These are phyloP conservation scores for Sicus ferrugineus DNA, from an alignment of 2,888 invertebrate genomes.

Conservation along the genomic window DNA sequence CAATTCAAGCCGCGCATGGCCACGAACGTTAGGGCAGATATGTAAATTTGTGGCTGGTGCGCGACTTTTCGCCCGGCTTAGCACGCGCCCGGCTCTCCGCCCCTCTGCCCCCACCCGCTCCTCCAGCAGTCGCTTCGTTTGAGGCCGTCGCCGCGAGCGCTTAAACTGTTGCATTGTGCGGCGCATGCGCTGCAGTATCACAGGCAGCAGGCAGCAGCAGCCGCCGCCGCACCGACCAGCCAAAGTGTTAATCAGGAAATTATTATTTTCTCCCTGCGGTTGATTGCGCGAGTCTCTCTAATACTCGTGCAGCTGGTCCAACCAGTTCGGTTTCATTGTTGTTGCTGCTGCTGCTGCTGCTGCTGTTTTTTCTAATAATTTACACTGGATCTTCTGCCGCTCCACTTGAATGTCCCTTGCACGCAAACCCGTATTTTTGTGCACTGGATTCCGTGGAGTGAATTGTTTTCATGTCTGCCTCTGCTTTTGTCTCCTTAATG, in stretches of 20 bases:
- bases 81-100: constrained; percentile 10
- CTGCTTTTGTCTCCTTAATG: constrained; percentile 2
- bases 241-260: constrained; percentile 63
- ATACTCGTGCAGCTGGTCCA: not conserved
- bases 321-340: not conserved
- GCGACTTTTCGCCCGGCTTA: not conserved
- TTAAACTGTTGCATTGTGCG: constrained; percentile 14
- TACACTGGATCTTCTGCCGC: not conserved
- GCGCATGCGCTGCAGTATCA: constrained; percentile 16
- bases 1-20: constrained; percentile 17
- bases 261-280: constrained; percentile 8
- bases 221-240: constrained; percentile 34
- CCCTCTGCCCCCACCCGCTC: not conserved
- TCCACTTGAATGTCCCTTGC: not conserved
- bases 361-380: not conserved
- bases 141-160: constrained; percentile 13
- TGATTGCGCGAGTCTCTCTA: constrained; percentile 22
- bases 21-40: not conserved
- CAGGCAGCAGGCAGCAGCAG: constrained; percentile 4
- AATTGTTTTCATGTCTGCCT: not conserved
- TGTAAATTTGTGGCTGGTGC: constrained; percentile 4
- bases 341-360: not conserved
- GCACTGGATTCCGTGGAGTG: not conserved
- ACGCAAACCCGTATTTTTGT: constrained; percentile 14
- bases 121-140: constrained; percentile 11